phyloP scores from a whole-genome alignment of 2,888 invertebrate genomes.

The Athalia circularis region DNA sequence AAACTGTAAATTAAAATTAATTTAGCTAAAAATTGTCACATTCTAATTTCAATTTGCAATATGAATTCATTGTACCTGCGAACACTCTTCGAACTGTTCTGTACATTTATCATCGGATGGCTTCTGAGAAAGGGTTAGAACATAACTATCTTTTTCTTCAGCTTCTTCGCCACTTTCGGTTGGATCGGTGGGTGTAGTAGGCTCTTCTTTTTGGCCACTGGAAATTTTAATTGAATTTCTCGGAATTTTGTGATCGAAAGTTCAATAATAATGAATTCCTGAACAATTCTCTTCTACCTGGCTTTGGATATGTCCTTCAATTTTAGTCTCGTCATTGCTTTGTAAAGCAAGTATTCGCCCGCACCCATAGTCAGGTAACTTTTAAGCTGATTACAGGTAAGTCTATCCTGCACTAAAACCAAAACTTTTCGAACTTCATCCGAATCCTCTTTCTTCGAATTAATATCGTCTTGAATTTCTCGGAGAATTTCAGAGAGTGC shows the following conservation, averaged over 20 bases:
- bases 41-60: conserved; percentile 11
- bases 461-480: conserved; percentile 88
- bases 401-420: conserved; percentile 89
- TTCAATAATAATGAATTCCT: background rate
- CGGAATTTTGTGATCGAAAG: background rate
- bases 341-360: conserved; percentile 63
- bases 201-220: conserved; percentile 25
- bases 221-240: background rate
- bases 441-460: conserved; percentile 72
- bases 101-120: conserved; percentile 51
- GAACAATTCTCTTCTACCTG: conserved; percentile 57
- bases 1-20: conserved; percentile 75
- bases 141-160: conserved; percentile 80
- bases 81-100: conserved; percentile 66
- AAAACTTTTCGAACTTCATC: conserved; percentile 82
- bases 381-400: conserved; percentile 88
- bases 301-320: conserved; percentile 48
- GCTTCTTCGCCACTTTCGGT: conserved; percentile 72
- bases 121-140: conserved; percentile 82
- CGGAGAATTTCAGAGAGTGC: conserved; percentile 87
- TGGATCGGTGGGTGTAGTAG: conserved; percentile 50
- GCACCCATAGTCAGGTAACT: conserved; percentile 68
- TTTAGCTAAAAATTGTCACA: conserved; percentile 3
- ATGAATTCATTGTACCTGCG: conserved; percentile 59
- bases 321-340: conserved; percentile 62